Percentiles rank a stretch among this genome's conserved stretches.
Conservation (phyloP, 2,797 vertebrate genomes). For the Atherinosoma microstoma region DNA sequence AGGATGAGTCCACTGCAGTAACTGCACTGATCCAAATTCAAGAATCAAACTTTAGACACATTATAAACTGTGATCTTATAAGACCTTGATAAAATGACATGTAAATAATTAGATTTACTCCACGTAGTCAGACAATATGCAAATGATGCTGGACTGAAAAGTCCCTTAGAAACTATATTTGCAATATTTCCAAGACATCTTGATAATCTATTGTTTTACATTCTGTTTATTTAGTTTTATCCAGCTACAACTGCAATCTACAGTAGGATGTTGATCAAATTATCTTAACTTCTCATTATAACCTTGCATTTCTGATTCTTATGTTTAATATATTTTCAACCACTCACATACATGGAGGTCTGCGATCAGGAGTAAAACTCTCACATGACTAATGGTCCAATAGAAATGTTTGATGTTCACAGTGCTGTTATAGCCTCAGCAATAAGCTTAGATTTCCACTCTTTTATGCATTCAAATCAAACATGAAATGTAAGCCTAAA, state of each 20-base stretch:
- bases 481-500: constrained; percentile 2
- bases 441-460: background rate
- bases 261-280: background rate
- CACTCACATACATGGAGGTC: background rate
- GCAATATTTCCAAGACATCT: background rate
- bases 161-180: too few relatives aligned
- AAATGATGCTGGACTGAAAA: background rate
- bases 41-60: constrained; percentile 15
- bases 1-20: constrained; percentile 25
- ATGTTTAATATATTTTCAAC: background rate
- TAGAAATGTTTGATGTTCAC: background rate
- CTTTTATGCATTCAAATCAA: constrained; percentile 4
- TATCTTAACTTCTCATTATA: background rate
- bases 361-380: background rate
- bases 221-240: background rate
- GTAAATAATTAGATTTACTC: background rate
- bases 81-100: background rate
- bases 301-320: background rate
- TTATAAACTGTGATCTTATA: background rate
- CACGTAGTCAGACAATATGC: background rate
- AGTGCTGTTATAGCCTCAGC: background rate
- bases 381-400: background rate
- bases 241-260: background rate
- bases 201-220: background rate
- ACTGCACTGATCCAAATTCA: constrained; percentile 10